Conservation (phyloP, 2,888 invertebrate species). For the Dynastes maya region DNA sequence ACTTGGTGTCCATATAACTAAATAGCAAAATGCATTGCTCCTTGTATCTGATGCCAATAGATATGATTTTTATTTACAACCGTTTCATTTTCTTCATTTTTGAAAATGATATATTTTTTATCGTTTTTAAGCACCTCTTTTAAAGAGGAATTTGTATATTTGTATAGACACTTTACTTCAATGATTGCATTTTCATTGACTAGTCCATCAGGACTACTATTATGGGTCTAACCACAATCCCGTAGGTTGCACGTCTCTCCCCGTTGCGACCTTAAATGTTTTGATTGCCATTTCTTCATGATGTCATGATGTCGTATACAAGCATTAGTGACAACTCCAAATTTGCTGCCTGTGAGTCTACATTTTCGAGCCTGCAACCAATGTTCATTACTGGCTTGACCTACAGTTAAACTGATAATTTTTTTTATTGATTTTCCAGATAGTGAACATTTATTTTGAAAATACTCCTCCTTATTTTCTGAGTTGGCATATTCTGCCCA, state of each 20-base stretch:
- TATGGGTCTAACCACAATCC: slow-evolving; percentile 50
- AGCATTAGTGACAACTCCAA: slow-evolving; percentile 48
- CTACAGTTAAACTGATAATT: slow-evolving; percentile 37
- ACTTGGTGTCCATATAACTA: slow-evolving; percentile 50
- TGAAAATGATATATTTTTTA: slow-evolving; percentile 37
- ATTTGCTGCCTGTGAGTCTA: slow-evolving; percentile 52
- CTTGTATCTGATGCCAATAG: slow-evolving; percentile 52
- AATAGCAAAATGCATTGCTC: slow-evolving; percentile 42
- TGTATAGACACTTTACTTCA: slow-evolving; percentile 54
- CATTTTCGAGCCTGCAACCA: slow-evolving; percentile 49
- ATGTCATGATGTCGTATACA: slow-evolving; percentile 14
- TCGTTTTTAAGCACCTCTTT: slow-evolving; percentile 10
- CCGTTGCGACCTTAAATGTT: slow-evolving; percentile 26
- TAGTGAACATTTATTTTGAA: neutral
- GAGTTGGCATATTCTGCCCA: neutral
- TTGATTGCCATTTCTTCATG: slow-evolving; percentile 50
- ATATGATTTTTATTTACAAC: slow-evolving; percentile 42
- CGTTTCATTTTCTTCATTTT: slow-evolving; percentile 21
- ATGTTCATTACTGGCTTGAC: slow-evolving; percentile 51
- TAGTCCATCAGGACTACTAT: slow-evolving; percentile 52
- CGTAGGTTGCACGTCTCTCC: slow-evolving; percentile 23
- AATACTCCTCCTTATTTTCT: neutral
- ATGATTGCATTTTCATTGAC: slow-evolving; percentile 47
- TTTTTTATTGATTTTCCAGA: neutral
- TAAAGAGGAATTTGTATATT: slow-evolving; percentile 36